A percentile compares a stretch with the other conserved stretches of the same genome.
These are phyloP conservation scores for Diuraphis noxia DNA, from an alignment of 1,140 invertebrate species.

Conservation along the genomic window DNA sequence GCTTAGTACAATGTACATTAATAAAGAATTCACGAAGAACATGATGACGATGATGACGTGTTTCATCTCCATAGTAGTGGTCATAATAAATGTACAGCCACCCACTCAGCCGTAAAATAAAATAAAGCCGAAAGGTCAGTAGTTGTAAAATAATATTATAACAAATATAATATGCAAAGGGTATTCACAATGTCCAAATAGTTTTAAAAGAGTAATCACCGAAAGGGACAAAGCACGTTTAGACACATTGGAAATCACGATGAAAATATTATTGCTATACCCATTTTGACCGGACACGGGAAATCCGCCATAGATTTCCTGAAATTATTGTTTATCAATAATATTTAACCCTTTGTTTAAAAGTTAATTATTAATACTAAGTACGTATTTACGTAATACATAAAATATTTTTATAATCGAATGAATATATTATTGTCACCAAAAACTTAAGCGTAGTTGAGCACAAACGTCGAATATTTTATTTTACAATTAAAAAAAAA, in stretches of 20 bases:
- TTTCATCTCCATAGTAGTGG: not conserved
- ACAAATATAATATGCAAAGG: not conserved
- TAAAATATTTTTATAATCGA: no score
- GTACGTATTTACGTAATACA: not conserved
- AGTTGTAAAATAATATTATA: not conserved
- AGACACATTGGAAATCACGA: not conserved
- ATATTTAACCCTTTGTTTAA: not conserved
- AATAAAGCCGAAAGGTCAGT: not conserved
- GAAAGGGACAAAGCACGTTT: not conserved
- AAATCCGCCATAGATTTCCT: not conserved
- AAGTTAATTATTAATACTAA: not conserved
- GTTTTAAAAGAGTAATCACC: not conserved
- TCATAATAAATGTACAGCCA: not conserved
- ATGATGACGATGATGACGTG: not conserved
- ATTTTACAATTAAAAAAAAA: not conserved
- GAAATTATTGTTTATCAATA: not conserved
- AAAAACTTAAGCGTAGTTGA: not conserved
- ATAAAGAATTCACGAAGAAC: not conserved
- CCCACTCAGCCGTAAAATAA: not conserved
- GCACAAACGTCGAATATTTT: not conserved
- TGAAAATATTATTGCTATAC: not conserved
- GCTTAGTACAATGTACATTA: not conserved
- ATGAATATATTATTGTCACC: not conserved
- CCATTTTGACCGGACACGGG: not conserved
- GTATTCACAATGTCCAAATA: not conserved